Evolutionary conservation across 2,797 vertebrate genomes (phyloP), one percentile per base, ranked within the genome.

Genomic region (Phrynocephalus forsythii): DNA sequence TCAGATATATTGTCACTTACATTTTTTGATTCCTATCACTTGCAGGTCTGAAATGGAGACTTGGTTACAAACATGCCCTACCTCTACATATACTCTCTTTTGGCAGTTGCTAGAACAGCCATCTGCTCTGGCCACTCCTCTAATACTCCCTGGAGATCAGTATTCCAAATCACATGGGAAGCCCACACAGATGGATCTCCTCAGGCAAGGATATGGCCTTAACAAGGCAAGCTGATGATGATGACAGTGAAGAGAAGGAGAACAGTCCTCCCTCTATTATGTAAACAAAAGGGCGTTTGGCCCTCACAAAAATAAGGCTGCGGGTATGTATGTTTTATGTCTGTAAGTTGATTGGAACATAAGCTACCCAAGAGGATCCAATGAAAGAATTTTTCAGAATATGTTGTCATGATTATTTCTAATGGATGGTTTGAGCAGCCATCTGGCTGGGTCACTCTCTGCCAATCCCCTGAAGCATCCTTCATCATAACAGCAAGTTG

Each of bases 21-120:
- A 28, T 78, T 26, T 28, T 50, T 26, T 78, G 6, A 52, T n/a
- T 52, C 24, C 4, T 52, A 13, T 16, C 0, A 1, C 0, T 0
- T 13, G 26, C 0, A 0, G 50, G 63, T 48, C 38, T 77, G 24
- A 52, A 20, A 75, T 3, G 28, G 44, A 18, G 30, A 22, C 0
- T n/a, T 85, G 20, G 18, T 28, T 77, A n/a, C 28, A 56, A 85
- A 50, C 63, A 66, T 84, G 38, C 9, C 7, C 1, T 10, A 18
- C 11, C 22, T 67, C 52, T 44, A 33, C 2, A 13, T 56, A 24
- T 67, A 80, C 22, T 16, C 81, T 26, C n/a, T 28, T 75, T 76
- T 66, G 75, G 28, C 63, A 15, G 1, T 44, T 68, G 69, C 8
- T 20, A 33, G 6, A 73, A 16, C 71, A 16, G 5, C 18, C 18